Percentiles rank a stretch among this genome's conserved stretches.
Conservation (phyloP, 2,888 invertebrate genomes). For the Heliconius ethilla region DNA sequence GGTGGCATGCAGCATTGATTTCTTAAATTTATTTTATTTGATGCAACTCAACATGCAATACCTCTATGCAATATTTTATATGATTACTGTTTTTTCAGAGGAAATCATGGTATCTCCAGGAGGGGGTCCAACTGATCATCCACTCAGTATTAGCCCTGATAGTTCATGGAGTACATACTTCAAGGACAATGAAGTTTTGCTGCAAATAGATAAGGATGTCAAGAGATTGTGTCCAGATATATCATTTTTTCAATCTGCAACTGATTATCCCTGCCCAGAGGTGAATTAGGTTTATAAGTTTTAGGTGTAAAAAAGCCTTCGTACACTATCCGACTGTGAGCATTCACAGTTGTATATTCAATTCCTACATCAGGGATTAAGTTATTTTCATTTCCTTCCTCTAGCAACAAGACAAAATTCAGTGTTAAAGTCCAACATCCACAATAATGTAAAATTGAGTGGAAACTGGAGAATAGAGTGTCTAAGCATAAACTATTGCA, state of each 20-base stretch:
- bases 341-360: too few species aligned
- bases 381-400: too few species aligned
- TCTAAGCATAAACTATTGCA: too few species aligned
- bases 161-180: slow-evolving; percentile 98
- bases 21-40: too few species aligned
- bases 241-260: slow-evolving; percentile 97
- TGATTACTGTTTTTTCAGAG: slow-evolving; percentile 75
- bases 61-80: background rate
- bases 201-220: slow-evolving; percentile 99
- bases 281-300: slow-evolving; percentile 58
- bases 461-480: background rate
- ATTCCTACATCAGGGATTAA: too few species aligned
- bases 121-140: slow-evolving; percentile 90
- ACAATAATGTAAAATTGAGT: background rate
- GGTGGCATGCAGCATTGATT: too few species aligned
- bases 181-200: slow-evolving; percentile 97
- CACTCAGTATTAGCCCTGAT: slow-evolving; percentile 95
- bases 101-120: slow-evolving; percentile 95
- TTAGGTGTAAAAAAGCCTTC: background rate
- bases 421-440: too few species aligned
- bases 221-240: slow-evolving; percentile 96
- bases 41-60: too few species aligned
- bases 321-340: background rate
- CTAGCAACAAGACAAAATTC: too few species aligned
- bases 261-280: slow-evolving; percentile 92